phyloP scores from a whole-genome alignment of 1,140 invertebrate species.

The Neodiprion lecontei region DNA sequence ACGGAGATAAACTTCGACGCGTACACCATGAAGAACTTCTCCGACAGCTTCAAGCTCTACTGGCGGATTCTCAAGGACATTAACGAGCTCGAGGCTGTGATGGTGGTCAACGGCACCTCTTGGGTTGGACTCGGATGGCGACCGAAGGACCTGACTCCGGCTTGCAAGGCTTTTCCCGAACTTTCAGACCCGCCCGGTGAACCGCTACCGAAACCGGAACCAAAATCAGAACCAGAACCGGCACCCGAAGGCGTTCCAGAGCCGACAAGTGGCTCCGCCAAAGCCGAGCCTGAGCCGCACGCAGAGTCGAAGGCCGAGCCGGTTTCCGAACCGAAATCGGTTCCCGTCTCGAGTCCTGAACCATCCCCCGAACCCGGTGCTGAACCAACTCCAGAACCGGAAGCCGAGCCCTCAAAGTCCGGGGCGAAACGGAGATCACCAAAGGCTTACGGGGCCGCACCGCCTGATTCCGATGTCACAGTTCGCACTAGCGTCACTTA shows the following conservation, averaged over 20 bases:
- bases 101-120: constrained; percentile 82
- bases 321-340: constrained; percentile 37
- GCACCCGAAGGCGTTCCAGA: constrained; percentile 32
- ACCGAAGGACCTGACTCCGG: constrained; percentile 72
- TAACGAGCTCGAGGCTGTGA: constrained; percentile 83
- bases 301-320: constrained; percentile 40
- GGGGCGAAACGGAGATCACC: constrained; percentile 57
- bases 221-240: constrained; percentile 45
- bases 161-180: constrained; percentile 79
- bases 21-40: constrained; percentile 76
- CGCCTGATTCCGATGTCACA: constrained; percentile 62
- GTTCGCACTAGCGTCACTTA: constrained; percentile 78
- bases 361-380: constrained; percentile 45
- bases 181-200: constrained; percentile 61
- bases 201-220: constrained; percentile 54
- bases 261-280: constrained; percentile 37
- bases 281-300: constrained; percentile 39
- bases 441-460: constrained; percentile 43
- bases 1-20: constrained; percentile 70
- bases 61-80: constrained; percentile 83
- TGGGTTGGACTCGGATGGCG: constrained; percentile 89
- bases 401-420: constrained; percentile 41
- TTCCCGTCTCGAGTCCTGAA: constrained; percentile 44
- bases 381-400: constrained; percentile 40
- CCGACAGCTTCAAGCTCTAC: constrained; percentile 76